Evolutionary conservation across 2,113 vertebrate species (phyloP).

Genomic region (Mesocricetus auratus): DNA sequence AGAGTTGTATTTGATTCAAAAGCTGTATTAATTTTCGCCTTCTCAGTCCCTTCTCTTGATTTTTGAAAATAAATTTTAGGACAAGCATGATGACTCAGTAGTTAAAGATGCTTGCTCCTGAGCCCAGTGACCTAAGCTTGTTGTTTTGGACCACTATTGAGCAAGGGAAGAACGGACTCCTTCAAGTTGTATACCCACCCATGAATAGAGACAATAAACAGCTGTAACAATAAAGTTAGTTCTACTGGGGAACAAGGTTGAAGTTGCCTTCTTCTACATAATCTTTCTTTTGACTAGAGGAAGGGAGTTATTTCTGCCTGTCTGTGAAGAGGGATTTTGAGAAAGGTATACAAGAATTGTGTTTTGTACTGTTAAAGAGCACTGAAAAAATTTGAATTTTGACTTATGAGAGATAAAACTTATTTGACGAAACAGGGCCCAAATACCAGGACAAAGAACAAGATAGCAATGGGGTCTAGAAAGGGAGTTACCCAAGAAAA

Average conservation of each 20-base stretch:
- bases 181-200: neutral
- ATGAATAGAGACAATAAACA: neutral
- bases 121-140: too few relatives aligned
- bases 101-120: neutral
- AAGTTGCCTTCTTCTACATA: neutral
- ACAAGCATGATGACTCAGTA: neutral
- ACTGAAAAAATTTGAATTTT: neutral
- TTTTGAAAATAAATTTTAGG: neutral
- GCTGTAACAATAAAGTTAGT: neutral
- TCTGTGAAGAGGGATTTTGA: neutral
- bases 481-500: neutral
- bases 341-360: neutral
- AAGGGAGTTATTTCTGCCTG: neutral
- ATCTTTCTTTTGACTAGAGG: neutral
- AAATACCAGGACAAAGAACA: neutral
- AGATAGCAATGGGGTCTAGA: neutral
- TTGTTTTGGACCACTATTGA: too few relatives aligned
- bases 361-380: neutral
- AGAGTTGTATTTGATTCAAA: neutral
- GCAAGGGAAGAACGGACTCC: neutral
- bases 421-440: neutral
- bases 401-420: neutral
- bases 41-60: neutral
- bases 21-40: neutral
- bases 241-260: neutral